Conservation (phyloP, 2,797 vertebrate genomes). For the Hozukius guyotensis region DNA sequence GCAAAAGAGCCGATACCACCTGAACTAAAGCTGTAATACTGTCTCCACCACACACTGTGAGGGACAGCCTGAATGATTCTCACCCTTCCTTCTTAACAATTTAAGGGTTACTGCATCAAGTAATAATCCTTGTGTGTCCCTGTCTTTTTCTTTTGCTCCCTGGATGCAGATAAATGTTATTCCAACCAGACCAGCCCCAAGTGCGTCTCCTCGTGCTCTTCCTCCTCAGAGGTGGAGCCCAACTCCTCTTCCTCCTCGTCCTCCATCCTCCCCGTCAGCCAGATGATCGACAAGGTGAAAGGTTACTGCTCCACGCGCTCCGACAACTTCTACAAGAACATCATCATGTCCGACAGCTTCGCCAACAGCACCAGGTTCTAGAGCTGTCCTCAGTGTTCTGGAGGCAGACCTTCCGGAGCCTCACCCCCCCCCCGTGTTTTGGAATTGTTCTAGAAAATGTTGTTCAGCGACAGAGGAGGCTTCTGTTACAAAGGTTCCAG, state of each 20-base stretch:
- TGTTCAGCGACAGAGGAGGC: slow-evolving; percentile 75
- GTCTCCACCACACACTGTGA: background rate
- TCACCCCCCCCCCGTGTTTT: background rate
- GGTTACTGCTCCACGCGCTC: slow-evolving; percentile 92
- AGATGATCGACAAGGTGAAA: slow-evolving; percentile 96
- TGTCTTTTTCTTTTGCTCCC: background rate
- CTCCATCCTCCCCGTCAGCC: slow-evolving; percentile 93
- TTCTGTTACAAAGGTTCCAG: background rate
- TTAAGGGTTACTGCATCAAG: background rate
- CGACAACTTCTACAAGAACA: slow-evolving; percentile 97
- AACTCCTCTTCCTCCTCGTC: slow-evolving; percentile 81
- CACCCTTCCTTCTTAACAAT: background rate
- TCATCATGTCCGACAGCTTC: slow-evolving; percentile 94
- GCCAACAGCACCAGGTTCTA: slow-evolving; percentile 94
- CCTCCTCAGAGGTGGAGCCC: slow-evolving; percentile 86
- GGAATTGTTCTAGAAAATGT: background rate
- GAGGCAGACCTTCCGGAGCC: background rate
- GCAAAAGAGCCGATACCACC: background rate
- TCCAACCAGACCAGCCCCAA: slow-evolving; percentile 85
- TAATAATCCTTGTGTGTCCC: background rate
- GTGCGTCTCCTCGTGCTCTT: slow-evolving; percentile 75
- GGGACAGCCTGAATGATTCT: background rate
- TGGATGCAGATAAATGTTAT: slow-evolving; percentile 85
- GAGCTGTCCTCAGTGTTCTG: background rate
- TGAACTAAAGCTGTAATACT: background rate